Evolutionary conservation across 2,888 invertebrate genomes (phyloP), one percentile per base, ranked within the genome.

Genomic region (Limenitis camilla): DNA sequence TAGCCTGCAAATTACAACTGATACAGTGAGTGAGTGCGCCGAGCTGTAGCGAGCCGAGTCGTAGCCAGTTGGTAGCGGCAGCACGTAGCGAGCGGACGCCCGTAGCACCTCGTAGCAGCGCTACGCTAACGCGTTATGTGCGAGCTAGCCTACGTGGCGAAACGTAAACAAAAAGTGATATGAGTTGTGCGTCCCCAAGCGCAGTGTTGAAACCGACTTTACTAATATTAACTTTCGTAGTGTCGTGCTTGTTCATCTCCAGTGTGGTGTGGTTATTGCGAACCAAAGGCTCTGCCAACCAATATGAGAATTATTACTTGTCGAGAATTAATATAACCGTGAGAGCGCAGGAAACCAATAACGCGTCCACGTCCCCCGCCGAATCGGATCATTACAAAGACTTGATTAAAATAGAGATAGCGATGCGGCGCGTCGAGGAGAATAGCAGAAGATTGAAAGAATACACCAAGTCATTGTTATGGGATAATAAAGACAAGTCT

Each of bases 271-370:
- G 87, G 87, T 67, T 87, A 64, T 65, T 86, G 64, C 77, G 78
- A 67, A 80, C 79, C 56, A 78, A 74, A 64, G 72, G 74, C 66
- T 75, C 75, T 46, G 65, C 75, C 56, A 70, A 76, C 68, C 81
- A 85, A 75, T 84, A 86, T 84, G 87, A 87, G 70, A 87, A 83
- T 78, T 87, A 86, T 78, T 86, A 87, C 82, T 79, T 87, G 79
- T 85, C 87, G 81, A 81, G 86, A 80, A 85, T 87, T 84, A 87
- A 87, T 85, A 83, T 86, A 80, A 87, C 79, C 74, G 72, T 70
- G 64, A 78, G 73, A 64, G 70, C 61, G 31, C 63, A 68, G 64
- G 74, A 72, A 60, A 76, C 69, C 63, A 78, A 76, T 68, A 78
- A 72, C 62, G 74, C 76, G 51, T 72, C 81, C 48, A 56, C 70